phyloP scores from a whole-genome alignment of 2,113 vertebrate species.

The Platanista minor region DNA sequence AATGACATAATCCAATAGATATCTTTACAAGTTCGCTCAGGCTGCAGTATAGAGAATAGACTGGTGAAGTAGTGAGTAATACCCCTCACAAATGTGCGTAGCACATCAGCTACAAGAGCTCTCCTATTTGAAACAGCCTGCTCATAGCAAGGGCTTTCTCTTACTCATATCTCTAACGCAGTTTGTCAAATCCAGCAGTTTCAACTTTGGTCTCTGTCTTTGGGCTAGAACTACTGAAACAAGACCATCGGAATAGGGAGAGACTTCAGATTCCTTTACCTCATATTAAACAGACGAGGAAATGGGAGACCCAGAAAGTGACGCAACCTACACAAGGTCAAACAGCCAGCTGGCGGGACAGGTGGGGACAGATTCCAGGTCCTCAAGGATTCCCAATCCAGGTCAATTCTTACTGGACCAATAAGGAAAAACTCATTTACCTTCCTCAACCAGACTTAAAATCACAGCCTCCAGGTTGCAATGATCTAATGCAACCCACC shows the following conservation, averaged over 20 bases:
- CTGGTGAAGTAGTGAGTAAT: background rate
- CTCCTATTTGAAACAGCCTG: background rate
- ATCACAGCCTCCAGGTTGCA: background rate
- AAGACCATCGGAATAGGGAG: background rate
- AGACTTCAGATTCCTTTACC: background rate
- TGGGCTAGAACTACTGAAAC: background rate
- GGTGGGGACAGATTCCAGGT: background rate
- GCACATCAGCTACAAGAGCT: background rate
- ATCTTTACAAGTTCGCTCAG: background rate
- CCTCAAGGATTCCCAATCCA: background rate
- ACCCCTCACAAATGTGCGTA: background rate
- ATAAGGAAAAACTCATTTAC: background rate
- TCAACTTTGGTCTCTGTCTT: background rate
- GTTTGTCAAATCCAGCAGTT: background rate
- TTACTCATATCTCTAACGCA: background rate
- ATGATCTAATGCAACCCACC: background rate
- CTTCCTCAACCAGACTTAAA: background rate
- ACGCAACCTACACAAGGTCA: background rate
- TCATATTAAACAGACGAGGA: background rate
- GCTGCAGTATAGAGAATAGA: background rate
- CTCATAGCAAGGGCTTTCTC: background rate
- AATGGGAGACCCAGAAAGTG: background rate
- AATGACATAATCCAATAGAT: background rate
- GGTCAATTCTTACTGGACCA: background rate
- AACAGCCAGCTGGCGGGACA: background rate